Conservation (phyloP, 92 coral and sea anemone genomes). For the Heteractis magnifica region DNA sequence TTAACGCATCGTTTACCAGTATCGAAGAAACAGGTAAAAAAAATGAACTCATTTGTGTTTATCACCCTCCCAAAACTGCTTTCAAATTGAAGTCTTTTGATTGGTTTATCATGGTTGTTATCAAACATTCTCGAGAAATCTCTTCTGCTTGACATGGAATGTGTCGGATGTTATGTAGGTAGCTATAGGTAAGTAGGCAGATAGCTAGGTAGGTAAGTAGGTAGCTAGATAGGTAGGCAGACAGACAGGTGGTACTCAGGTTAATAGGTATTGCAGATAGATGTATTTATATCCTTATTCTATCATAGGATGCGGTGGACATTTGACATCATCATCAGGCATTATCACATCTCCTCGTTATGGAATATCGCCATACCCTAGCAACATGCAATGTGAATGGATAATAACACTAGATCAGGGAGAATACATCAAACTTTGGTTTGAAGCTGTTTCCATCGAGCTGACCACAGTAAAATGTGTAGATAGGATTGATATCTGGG, state of each 20-base stretch:
- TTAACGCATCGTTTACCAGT: conserved; percentile 76
- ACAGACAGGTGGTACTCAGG: too few relatives aligned
- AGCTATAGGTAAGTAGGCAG: too few relatives aligned
- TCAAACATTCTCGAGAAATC: too few relatives aligned
- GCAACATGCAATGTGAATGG: conserved; percentile 77
- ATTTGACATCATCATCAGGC: conserved; percentile 41
- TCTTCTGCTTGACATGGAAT: too few relatives aligned
- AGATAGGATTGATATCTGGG: conserved; percentile 81
- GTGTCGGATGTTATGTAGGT: too few relatives aligned
- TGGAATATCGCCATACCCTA: conserved; percentile 76
- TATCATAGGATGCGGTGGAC: conserved; percentile 73
- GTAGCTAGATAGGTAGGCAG: too few relatives aligned
- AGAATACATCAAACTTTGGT: conserved; percentile 57
- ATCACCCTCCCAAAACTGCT: neutral
- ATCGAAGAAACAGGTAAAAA: conserved; percentile 64
- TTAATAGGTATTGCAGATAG: too few relatives aligned
- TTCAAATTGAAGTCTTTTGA: neutral
- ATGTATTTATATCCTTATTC: neutral
- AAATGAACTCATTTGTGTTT: neutral
- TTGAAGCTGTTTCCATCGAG: conserved; percentile 63
- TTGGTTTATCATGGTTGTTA: neutral
- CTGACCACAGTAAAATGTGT: conserved; percentile 48
- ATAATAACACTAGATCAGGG: conserved; percentile 55
- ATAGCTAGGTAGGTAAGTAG: too few relatives aligned
- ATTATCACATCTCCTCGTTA: conserved; percentile 78